Evolutionary conservation across 92 coral and sea anemone species (phyloP).

Genomic region (Muricea muricata): DNA sequence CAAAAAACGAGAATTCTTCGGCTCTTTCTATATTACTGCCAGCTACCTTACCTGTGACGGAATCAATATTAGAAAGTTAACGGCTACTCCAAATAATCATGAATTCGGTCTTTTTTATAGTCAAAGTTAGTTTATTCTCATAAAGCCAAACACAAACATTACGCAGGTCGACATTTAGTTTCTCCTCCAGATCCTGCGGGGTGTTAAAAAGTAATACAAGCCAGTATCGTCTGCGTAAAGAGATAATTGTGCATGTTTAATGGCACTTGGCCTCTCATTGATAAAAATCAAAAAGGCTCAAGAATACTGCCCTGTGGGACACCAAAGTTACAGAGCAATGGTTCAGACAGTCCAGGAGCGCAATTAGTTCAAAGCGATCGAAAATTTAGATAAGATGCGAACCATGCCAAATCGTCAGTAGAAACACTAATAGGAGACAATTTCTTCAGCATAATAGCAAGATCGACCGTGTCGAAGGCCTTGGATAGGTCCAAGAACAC

Average conservation of each 20-base stretch:
- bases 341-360: neutral
- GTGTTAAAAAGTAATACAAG: no score
- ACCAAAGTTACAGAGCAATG: neutral
- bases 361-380: neutral
- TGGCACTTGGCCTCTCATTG: neutral
- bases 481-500: conserved; percentile 35
- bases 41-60: conserved; percentile 17
- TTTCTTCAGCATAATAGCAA: conserved; percentile 44
- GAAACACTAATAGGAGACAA: conserved; percentile 34
- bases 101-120: neutral
- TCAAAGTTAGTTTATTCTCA: neutral
- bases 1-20: conserved; percentile 28
- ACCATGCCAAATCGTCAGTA: conserved; percentile 43
- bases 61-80: neutral
- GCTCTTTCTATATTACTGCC: conserved; percentile 30
- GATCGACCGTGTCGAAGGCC: conserved; percentile 44
- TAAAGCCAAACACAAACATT: conserved; percentile 29
- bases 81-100: neutral
- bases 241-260: conserved; percentile 11
- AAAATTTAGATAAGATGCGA: conserved; percentile 41
- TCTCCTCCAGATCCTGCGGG: conserved; percentile 30
- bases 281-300: conserved; percentile 46
- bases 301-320: conserved; percentile 8
- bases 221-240: conserved; percentile 46
- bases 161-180: conserved; percentile 27